Evolutionary conservation across 2,113 vertebrate genomes (phyloP), one percentile per base, ranked within the genome.

Genomic region (Proterorhinus semilunaris): DNA sequence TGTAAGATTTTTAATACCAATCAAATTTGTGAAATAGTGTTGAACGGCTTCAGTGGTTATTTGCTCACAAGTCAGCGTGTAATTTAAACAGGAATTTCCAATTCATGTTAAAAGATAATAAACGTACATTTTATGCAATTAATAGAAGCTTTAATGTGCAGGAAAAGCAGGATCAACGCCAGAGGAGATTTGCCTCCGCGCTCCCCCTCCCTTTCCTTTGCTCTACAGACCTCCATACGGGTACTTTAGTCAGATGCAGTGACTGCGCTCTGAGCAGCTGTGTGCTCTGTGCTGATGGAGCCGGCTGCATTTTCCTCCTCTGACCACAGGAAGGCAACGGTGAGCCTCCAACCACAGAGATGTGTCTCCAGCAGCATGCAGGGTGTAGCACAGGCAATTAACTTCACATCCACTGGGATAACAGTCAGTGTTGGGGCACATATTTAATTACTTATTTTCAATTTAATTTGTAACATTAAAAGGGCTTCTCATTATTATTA

Each of bases 311-410:
- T 91, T 36, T 10, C 86, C 59, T 74, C 62, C 49, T 83, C 16
- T 80, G 69, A 51, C 91, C 91, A 90, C 91, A 83, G 81, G 90
- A 91, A 86, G 91, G 91, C 90, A 90, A 87, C 76, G 79, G 74
- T 80, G 85, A 88, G 81, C 90, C 87, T 89, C 87, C 48, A 66
- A 50, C 68, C 57, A 74, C 74, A 81, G 6, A 69, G 43, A 55
- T 73, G 17, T 68, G 63, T 16, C 42, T 45, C 7, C 13, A 43
- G 36, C 13, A 43, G 36, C 21, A 11, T 10, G 46, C 46, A 47
- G 46, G 46, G 27, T 47, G 46, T 5, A 47, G 27, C 6, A 17
- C 54, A 17, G 51, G n/a, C 8, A n/a, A 7, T 53, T 53, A 13
- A 52, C 13, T 53, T 7, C 3, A 27, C 21, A 11, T 57, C 54